Base-by-base conservation (phyloP, 2,888 invertebrate species). In the Meandrusa payeni region DNA sequence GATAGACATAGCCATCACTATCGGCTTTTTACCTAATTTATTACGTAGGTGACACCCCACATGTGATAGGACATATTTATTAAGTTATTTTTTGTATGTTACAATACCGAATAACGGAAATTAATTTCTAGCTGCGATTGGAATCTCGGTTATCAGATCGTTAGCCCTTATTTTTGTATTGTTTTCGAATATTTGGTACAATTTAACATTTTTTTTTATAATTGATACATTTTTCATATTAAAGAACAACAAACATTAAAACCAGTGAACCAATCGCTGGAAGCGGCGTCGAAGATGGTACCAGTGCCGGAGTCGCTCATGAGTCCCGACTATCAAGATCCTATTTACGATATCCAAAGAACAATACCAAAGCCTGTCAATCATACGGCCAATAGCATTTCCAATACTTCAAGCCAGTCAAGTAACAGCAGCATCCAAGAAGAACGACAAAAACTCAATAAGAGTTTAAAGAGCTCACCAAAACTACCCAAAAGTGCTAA, bases 241-340 rank as follows among this genome's bases (percentile, higher is more conserved):
- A 6, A 45, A 61, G 58, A 57, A 17, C 53, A 46, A 46, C 46
- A 47, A 17, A 47, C 48, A 12, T 47, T 59, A 1, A 83, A 76
- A 51, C 74, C 76, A 2, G 64, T 69, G 1, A 87, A 88, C 59
- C 88, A 88, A 31, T 93, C 94, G 0, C 72, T 96, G 46, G 93
- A 94, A 63, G 94, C 95, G 5, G 93, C 95, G 5, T 94, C 95
- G 0, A 95, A 95, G 78, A 92, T 95, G 89, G 94, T 96, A 0
- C 96, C 95, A 0, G 95, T 95, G 15, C 95, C 95, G 0, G 96
- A 96, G 70, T 94, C 95, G 0, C 81, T 96, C 1, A 95, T 95
- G 93, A 95, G 95, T 64, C 95, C 94, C 0, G 95, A 95, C 69
- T 93, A 93, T 69, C 90, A 88, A 46, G 88, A 88, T 50, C 88